phyloP scores from a whole-genome alignment of 2,888 invertebrate genomes.

The Opisthograptis luteolata region DNA sequence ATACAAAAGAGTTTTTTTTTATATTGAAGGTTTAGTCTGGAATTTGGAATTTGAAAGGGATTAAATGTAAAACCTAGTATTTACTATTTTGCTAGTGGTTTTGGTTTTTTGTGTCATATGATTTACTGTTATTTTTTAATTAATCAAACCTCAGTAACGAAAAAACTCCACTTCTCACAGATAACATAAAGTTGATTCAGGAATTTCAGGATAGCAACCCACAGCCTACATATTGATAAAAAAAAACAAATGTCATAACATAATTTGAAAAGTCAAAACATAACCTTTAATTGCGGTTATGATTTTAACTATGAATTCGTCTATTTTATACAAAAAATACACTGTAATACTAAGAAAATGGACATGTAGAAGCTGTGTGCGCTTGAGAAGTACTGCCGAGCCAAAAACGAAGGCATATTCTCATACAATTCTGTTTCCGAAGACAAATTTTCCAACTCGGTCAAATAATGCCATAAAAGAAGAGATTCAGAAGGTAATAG shows the following conservation, averaged over 20 bases:
- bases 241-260: slow-evolving; percentile 7
- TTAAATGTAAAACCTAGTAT: too few relatives aligned
- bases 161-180: too few relatives aligned
- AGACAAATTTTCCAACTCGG: slow-evolving; percentile 70
- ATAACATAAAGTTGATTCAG: too few relatives aligned
- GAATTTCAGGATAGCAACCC: too few relatives aligned
- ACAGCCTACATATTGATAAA: background rate
- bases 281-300: slow-evolving; percentile 68
- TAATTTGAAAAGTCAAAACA: slow-evolving; percentile 36
- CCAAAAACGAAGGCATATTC: slow-evolving; percentile 73
- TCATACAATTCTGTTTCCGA: slow-evolving; percentile 72
- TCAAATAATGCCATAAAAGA: slow-evolving; percentile 61
- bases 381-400: slow-evolving; percentile 62
- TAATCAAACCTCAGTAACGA: too few relatives aligned
- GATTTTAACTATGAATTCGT: slow-evolving; percentile 53
- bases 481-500: slow-evolving; percentile 68
- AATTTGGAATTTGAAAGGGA: too few relatives aligned
- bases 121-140: too few relatives aligned
- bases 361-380: slow-evolving; percentile 47
- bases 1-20: too few relatives aligned
- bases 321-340: slow-evolving; percentile 51
- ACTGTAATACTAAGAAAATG: slow-evolving; percentile 55
- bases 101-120: too few relatives aligned
- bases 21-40: too few relatives aligned
- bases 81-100: too few relatives aligned